Base-by-base conservation (phyloP, 2,113 vertebrate genomes). In the Panthera leo region DNA sequence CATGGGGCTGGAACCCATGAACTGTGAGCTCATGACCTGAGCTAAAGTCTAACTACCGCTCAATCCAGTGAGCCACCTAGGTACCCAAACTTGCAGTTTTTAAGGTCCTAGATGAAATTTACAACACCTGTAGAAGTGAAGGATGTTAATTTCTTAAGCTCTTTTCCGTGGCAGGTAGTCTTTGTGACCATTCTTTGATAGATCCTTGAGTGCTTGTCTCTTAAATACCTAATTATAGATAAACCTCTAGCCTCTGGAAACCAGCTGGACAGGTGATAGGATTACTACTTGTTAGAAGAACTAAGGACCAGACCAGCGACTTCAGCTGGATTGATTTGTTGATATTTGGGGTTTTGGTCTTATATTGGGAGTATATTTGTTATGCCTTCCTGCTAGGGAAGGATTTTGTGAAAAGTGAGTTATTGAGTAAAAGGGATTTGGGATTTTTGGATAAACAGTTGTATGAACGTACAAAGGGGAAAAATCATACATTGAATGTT, bases 231-330 rank as follows among this genome's bases (percentile, higher is more conserved):
- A 53, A 78, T 89, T 96, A 73, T 89, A 73, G 67, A 36, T 89
- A 95, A 82, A 83, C 67, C 25, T 39, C 29, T 75, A 85, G 61
- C 61, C 39, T 93, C 51, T 96, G 87, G 58, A 85, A 98, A 55
- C 42, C 84, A 96, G 87, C 48, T 91, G 73, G 65, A 39, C 13
- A 80, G 85, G 63, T 96, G 75, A 61, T 76, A 96, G 85, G 42
- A 88, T 88, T 93, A 88, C 73, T 39, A 82, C 45, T 89, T 86
- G 58, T 85, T 93, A 23, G 14, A 45, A 92, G 75, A 91, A 83
- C 87, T 83, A 31, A 78, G 53, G 61, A 86, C 36, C 39, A 39
- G 67, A 68, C 27, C 48, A 83, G 51, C 80, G 48, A 86, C 68
- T 90, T 48, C 4, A 80, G 71, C 71, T 79, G 36, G 82, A 23